These are phyloP conservation scores for Eumeta japonica DNA, from an alignment of 1,140 invertebrate species.

Conservation along the genomic window DNA sequence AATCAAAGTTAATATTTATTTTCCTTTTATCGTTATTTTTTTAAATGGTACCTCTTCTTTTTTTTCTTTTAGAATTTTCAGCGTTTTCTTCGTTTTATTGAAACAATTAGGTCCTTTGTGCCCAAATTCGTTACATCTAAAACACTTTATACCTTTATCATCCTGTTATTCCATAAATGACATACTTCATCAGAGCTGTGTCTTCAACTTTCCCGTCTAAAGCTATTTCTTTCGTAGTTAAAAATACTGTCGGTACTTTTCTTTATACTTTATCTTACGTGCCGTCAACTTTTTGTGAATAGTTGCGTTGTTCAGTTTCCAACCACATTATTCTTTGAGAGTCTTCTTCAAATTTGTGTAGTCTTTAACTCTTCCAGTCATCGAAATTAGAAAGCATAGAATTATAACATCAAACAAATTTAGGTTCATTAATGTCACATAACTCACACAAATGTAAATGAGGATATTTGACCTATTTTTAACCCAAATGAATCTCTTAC, in stretches of 20 bases:
- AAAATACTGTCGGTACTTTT: constrained; percentile 16
- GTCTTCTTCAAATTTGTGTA: constrained; percentile 5
- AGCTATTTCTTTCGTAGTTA: no score
- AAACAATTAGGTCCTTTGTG: constrained; percentile 12
- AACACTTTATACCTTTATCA: constrained; percentile 18
- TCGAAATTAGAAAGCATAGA: constrained; percentile 7
- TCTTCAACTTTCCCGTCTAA: constrained; percentile 22
- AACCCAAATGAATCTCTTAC: no score
- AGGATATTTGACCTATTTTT: constrained; percentile 13
- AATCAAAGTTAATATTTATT: constrained; percentile 5
- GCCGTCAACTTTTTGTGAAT: constrained; percentile 10
- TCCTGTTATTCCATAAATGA: constrained; percentile 35
- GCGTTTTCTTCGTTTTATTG: constrained; percentile 6
- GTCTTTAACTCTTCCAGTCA: constrained; percentile 6
- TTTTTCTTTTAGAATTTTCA: constrained; percentile 7
- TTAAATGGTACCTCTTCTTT: constrained; percentile 6
- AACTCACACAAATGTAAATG: no score
- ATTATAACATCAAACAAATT: no score
- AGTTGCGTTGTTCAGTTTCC: constrained; percentile 10
- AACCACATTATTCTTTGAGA: constrained; percentile 12
- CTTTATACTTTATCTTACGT: constrained; percentile 11
- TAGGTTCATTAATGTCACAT: no score
- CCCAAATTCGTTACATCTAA: no score
- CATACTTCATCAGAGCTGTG: constrained; percentile 24
- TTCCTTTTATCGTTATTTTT: constrained; percentile 7